phyloP scores from a whole-genome alignment of 2,888 invertebrate genomes.

The Hesperia comma region DNA sequence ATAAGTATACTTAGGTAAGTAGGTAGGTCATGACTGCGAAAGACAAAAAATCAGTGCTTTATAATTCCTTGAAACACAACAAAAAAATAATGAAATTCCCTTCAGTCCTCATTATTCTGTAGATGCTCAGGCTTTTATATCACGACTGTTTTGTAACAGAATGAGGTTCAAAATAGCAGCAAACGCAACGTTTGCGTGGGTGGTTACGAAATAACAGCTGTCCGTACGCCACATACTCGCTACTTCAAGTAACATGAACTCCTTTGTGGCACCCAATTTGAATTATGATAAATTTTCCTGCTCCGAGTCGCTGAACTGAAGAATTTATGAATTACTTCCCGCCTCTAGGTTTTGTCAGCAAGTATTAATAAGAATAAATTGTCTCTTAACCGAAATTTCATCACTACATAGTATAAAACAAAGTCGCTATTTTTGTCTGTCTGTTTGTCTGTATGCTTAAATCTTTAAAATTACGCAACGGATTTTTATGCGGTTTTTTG shows the following conservation, averaged over 20 bases:
- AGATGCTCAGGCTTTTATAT: background rate
- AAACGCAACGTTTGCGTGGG: conserved; percentile 28
- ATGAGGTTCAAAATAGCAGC: background rate
- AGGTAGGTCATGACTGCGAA: no score
- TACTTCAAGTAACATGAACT: conserved; percentile 41
- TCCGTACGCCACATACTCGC: background rate
- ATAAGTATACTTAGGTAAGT: no score
- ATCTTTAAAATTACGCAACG: no score
- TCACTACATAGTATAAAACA: background rate
- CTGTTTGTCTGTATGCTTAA: no score
- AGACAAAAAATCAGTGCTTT: no score
- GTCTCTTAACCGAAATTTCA: background rate
- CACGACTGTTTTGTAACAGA: background rate
- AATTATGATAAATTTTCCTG: conserved; percentile 39
- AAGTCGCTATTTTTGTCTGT: no score
- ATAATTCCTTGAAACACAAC: no score
- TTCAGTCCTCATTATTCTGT: background rate
- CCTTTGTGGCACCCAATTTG: conserved; percentile 35
- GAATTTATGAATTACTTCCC: conserved; percentile 5
- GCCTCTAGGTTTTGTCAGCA: background rate
- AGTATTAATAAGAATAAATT: conserved; percentile 2
- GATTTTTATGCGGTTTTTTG: no score
- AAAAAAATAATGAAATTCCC: no score
- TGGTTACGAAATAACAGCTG: conserved; percentile 20
- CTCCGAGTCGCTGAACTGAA: conserved; percentile 13